Conservation (phyloP, 2,888 invertebrate species). For the Capitulum mitella region DNA sequence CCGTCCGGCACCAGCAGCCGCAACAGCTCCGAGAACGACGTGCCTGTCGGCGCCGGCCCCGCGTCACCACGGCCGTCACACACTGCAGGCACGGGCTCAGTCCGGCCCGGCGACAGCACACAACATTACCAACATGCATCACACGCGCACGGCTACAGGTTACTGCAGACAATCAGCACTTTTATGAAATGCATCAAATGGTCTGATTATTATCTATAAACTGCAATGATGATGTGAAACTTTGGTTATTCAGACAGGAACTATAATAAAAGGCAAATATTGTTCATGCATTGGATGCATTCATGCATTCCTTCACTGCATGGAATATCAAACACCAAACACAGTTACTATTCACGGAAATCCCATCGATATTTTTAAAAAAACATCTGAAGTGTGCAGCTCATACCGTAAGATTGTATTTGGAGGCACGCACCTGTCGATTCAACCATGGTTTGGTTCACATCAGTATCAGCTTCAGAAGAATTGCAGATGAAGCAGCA, state of each 20-base stretch:
- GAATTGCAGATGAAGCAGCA: constrained; percentile 5
- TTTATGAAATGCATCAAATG: not conserved
- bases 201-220: too few species aligned
- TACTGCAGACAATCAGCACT: not conserved
- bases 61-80: not conserved
- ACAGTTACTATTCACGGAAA: not conserved
- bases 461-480: not conserved
- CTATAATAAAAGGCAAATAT: not conserved
- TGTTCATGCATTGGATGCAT: not conserved
- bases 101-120: not conserved
- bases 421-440: not conserved
- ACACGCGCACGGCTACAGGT: too few species aligned
- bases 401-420: too few species aligned
- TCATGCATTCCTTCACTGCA: not conserved
- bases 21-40: not conserved
- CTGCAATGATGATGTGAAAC: too few species aligned
- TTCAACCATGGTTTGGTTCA: not conserved
- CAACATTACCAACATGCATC: too few species aligned
- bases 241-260: too few species aligned
- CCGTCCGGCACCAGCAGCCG: not conserved
- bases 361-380: not conserved
- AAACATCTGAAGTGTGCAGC: not conserved
- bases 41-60: not conserved
- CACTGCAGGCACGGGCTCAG: not conserved
- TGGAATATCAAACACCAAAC: not conserved